Percentiles rank a stretch among this genome's conserved stretches.
Evolutionary conservation across 1,140 invertebrate genomes (phyloP).

Genomic region (Venturia canescens): DNA sequence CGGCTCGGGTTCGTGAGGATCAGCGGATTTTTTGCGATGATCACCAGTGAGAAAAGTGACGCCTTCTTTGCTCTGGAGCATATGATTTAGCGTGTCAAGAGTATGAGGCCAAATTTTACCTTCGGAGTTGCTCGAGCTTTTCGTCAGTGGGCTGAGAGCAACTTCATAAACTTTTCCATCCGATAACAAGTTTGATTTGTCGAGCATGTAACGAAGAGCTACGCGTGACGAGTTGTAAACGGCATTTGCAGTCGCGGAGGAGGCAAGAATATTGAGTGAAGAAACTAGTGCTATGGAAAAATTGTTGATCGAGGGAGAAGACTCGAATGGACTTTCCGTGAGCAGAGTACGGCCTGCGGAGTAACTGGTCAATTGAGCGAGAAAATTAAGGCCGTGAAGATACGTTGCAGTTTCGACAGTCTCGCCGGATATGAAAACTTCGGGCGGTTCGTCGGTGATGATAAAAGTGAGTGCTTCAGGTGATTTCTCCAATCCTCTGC

Average conservation of each 20-base stretch:
- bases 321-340: constrained; percentile 58
- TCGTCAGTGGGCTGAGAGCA: constrained; percentile 64
- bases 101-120: constrained; percentile 70
- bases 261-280: constrained; percentile 64
- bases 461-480: constrained; percentile 57
- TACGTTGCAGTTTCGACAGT: constrained; percentile 70
- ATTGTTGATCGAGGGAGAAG: constrained; percentile 61
- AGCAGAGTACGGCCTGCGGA: constrained; percentile 64
- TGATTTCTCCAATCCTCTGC: constrained; percentile 62
- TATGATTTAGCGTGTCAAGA: constrained; percentile 66
- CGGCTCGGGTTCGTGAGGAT: constrained; percentile 52
- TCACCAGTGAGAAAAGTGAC: constrained; percentile 64
- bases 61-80: constrained; percentile 69
- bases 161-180: constrained; percentile 67
- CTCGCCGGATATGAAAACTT: constrained; percentile 71
- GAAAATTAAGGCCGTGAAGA: constrained; percentile 68
- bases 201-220: constrained; percentile 64
- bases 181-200: constrained; percentile 61
- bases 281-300: constrained; percentile 65
- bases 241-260: constrained; percentile 61
- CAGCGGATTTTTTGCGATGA: constrained; percentile 59
- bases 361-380: constrained; percentile 67
- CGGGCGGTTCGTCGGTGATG: constrained; percentile 65
- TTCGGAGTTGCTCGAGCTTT: constrained; percentile 50
- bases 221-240: constrained; percentile 66